These are phyloP conservation scores for Thermophis baileyi DNA, from an alignment of 2,113 vertebrate genomes.

Conservation along the genomic window DNA sequence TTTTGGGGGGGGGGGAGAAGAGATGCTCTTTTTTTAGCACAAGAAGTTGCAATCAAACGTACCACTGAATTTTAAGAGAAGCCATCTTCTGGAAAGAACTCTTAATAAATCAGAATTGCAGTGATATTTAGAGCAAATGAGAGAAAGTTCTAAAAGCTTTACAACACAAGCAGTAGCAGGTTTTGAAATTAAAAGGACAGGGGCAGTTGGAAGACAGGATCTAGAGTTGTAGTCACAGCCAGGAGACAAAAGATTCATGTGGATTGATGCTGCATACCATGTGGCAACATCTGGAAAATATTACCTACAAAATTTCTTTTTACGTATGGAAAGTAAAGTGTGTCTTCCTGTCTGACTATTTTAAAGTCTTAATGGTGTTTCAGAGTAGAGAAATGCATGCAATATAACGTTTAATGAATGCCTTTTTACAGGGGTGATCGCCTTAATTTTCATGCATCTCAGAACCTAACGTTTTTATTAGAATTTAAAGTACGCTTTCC, in stretches of 20 bases:
- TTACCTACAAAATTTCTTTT: background rate
- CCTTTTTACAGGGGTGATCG: background rate
- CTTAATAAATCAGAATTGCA: background rate
- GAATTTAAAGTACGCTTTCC: background rate
- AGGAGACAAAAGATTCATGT: background rate
- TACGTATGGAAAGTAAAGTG: background rate
- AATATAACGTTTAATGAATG: background rate
- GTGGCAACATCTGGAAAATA: background rate
- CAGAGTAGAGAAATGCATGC: background rate
- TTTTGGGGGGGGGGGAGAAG: background rate
- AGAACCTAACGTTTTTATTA: background rate
- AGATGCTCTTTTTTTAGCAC: background rate
- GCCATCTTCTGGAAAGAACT: background rate
- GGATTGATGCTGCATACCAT: background rate
- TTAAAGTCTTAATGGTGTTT: background rate
- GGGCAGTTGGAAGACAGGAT: background rate
- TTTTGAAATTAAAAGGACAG: background rate
- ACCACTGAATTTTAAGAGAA: background rate
- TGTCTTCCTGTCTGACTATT: background rate
- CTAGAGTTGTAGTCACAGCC: background rate
- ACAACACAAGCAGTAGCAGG: background rate
- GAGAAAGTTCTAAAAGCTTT: background rate
- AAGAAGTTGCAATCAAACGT: background rate
- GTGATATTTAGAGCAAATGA: background rate
- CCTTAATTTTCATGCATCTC: background rate